phyloP scores from a whole-genome alignment of 2,888 invertebrate genomes.

The Helicoverpa assulta region DNA sequence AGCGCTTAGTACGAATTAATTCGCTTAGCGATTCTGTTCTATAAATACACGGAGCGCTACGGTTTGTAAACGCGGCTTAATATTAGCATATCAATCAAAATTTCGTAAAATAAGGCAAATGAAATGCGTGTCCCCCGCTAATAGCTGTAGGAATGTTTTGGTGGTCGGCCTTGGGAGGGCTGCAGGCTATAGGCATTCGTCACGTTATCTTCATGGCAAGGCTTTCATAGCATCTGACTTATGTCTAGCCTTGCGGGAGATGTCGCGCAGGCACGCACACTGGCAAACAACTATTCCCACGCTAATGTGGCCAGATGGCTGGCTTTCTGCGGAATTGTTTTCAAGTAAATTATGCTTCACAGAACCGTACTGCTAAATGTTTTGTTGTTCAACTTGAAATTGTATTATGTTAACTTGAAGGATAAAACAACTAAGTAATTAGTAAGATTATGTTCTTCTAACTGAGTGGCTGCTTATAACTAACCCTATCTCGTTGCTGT shows the following conservation, averaged over 20 bases:
- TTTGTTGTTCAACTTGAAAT: slow-evolving; percentile 7
- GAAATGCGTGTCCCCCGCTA: slow-evolving; percentile 58
- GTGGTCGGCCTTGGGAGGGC: slow-evolving; percentile 61
- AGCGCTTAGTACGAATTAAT: slow-evolving; percentile 47
- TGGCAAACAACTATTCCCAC: slow-evolving; percentile 64
- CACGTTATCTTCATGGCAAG: slow-evolving; percentile 72
- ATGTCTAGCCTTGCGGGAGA: slow-evolving; percentile 64
- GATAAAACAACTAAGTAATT: not conserved
- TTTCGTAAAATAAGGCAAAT: slow-evolving; percentile 56
- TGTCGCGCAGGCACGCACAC: slow-evolving; percentile 75
- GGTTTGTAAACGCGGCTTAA: slow-evolving; percentile 34
- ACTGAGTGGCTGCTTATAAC: not conserved
- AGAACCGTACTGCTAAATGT: not conserved
- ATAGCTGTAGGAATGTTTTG: slow-evolving; percentile 53
- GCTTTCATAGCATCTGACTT: slow-evolving; percentile 67
- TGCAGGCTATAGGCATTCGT: slow-evolving; percentile 68
- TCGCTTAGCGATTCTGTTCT: slow-evolving; percentile 27
- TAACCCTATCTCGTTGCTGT: not conserved
- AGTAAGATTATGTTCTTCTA: slow-evolving; percentile 1
- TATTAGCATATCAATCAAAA: slow-evolving; percentile 59
- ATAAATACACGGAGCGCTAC: slow-evolving; percentile 33
- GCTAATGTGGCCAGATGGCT: slow-evolving; percentile 47
- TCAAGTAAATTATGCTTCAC: slow-evolving; percentile 20
- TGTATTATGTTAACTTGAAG: not conserved
- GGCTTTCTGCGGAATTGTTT: slow-evolving; percentile 39